Base-by-base conservation (phyloP, 2,797 vertebrate species). In the Holocentrus rufus region DNA sequence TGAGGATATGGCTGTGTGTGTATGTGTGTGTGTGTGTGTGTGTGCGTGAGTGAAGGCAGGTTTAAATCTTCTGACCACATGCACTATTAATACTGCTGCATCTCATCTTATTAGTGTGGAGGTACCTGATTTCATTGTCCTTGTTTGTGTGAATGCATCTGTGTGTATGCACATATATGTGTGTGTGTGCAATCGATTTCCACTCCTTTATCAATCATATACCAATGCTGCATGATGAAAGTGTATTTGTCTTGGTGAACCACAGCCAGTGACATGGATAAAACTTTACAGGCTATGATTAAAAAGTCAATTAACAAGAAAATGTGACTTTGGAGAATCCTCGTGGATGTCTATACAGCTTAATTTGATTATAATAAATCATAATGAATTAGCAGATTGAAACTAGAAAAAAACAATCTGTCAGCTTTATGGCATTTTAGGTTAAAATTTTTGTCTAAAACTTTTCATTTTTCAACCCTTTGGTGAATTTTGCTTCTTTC, bases 181-280 rank as follows among this genome's bases (percentile, higher is more conserved):
- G 10, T 11, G n/a, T 60, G 34, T 44, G 34, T 56, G 54, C 9
- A 8, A 2, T 23, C 14, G 22, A 23, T 20, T 17, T 7, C 34
- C 30, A 17, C 6, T 68, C 52, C 18, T 49, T 64, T 52, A 55
- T 80, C 22, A 65, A 17, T 75, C 58, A 73, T 47, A 58, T 55
- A 36, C 13, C n/a, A n/a, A n/a, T n/a, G n/a, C n/a, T n/a, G n/a
- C 18, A 27, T 49, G 34, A 62, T 55, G 70, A 75, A 66, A 70
- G 64, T 53, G 13, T 58, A 82, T 86, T 80, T 85, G 60, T 77
- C 55, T n/a, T 17, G 25, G 17, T 57, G 7, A 30, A 15, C 27
- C 25, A 72, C 52, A 75, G 36, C 74, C 74, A 65, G 44, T 76
- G 67, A n/a, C n/a, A n/a, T 66, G 1, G 10, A 55, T 50, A 17